Conservation (phyloP, 2,888 invertebrate species). For the Xylophagus ater region DNA sequence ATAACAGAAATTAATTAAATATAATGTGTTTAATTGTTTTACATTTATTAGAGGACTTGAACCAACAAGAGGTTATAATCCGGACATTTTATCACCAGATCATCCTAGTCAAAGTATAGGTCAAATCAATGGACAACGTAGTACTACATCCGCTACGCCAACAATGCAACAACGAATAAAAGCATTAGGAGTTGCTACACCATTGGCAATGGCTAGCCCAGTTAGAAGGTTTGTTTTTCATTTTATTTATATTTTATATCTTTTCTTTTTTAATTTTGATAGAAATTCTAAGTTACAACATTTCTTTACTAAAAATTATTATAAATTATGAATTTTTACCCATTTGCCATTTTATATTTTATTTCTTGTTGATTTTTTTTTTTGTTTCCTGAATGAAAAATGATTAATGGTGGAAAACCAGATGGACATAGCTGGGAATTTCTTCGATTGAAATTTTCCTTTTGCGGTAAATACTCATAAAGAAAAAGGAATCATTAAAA, state of each 20-base stretch:
- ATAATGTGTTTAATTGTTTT: neutral
- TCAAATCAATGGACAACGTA: slow-evolving; percentile 43
- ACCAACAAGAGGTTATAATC: slow-evolving; percentile 50
- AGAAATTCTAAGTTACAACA: neutral
- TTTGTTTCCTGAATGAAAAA: slow-evolving; percentile 14
- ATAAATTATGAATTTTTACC: slow-evolving; percentile 5
- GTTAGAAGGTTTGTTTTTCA: slow-evolving; percentile 60
- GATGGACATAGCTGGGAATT: slow-evolving; percentile 35
- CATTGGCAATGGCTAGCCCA: slow-evolving; percentile 76
- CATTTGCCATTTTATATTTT: slow-evolving; percentile 10
- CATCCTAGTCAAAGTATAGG: slow-evolving; percentile 31
- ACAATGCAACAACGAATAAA: slow-evolving; percentile 87
- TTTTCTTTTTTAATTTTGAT: slow-evolving; percentile 14
- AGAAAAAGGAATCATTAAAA: slow-evolving; percentile 9
- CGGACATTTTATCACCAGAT: slow-evolving; percentile 49
- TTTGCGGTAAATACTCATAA: slow-evolving; percentile 19
- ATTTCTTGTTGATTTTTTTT: slow-evolving; percentile 14
- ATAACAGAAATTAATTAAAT: neutral
- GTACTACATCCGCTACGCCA: slow-evolving; percentile 51
- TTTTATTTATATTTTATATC: slow-evolving; percentile 11
- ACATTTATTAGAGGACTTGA: slow-evolving; percentile 44
- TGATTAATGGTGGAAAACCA: slow-evolving; percentile 23
- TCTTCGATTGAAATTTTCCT: slow-evolving; percentile 23
- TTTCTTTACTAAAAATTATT: slow-evolving; percentile 2
- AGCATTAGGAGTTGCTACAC: slow-evolving; percentile 80